Percentiles rank a stretch among this genome's conserved stretches.
These are phyloP conservation scores for Silurus lanzhouensis DNA, from an alignment of 2,797 vertebrate species.

Conservation along the genomic window DNA sequence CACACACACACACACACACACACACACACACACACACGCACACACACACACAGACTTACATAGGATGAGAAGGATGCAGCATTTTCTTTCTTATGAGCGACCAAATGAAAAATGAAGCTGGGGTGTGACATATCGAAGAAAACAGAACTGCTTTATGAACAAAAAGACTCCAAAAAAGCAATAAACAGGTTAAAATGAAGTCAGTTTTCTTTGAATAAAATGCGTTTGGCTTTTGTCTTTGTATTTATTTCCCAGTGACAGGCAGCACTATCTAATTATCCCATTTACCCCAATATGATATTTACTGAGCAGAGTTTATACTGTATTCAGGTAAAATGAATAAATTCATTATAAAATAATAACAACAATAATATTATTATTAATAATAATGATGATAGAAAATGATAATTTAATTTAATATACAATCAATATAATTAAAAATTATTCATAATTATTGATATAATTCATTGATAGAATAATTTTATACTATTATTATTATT, in stretches of 20 bases:
- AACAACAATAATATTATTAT: too few species aligned
- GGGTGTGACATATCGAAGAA: neutral
- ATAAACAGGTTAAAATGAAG: slow-evolving; percentile 5
- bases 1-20: too few species aligned
- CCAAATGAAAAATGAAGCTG: slow-evolving; percentile 25
- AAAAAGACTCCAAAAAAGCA: slow-evolving; percentile 1
- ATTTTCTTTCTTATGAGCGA: neutral
- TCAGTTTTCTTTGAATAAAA: neutral
- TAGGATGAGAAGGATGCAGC: slow-evolving; percentile 8
- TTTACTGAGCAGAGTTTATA: too few species aligned
- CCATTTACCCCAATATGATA: neutral
- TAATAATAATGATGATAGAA: too few species aligned
- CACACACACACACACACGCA: too few species aligned
- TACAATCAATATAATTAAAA: too few species aligned
- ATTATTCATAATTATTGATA: too few species aligned
- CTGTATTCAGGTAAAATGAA: neutral
- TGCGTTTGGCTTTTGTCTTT: neutral
- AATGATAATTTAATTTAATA: too few species aligned
- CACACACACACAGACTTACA: too few species aligned
- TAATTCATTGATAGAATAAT: too few species aligned
- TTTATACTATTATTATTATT: too few species aligned
- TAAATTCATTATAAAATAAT: too few species aligned
- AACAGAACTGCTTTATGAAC: neutral
- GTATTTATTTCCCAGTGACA: neutral
- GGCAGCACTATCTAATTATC: neutral